Evolutionary conservation across 2,113 vertebrate genomes (phyloP), one percentile per base, ranked within the genome.

Genomic region (Elachura formosa): DNA sequence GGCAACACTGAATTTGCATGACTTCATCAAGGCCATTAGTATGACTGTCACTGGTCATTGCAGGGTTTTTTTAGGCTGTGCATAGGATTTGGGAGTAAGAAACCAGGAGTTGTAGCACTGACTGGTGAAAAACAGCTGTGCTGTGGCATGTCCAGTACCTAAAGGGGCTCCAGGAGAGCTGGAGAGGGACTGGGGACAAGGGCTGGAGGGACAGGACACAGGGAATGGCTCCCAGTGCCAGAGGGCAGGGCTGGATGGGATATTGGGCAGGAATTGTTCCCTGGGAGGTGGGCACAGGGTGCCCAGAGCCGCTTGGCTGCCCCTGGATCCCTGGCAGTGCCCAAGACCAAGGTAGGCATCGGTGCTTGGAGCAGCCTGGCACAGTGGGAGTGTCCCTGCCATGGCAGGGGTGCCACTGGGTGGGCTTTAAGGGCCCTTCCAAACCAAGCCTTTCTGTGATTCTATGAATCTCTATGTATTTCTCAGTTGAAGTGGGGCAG

Each of bases 341-440:
- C 33, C 77, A 5, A 52, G 77, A 38, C n/a, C 54, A 34, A n/a
- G 46, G 0, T 75, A 46, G 69, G 10, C 0, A 0, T n/a, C n/a
- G n/a, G 29, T n/a, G 29, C 17, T 75, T 1, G 77, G 69, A 67
- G n/a, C 62, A 40, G 0, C n/a, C 40, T 82, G 87, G 78, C 13
- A 1, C 0, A 13, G 62, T 5, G 54, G 11, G 0, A 83, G 21
- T 67, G 38, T 48, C n/a, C 54, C 24, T 46, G 78, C 21, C 13
- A 12, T 46, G 17, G 25, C 25, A 54, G 21, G 21, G 10, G 2
- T 23, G 25, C n/a, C 0, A 6, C 8, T 12, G 25, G 6, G 19
- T 40, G 46, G 1, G 1, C 25, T 68, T 55, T 41, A 48, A 76
- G 9, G 4, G 28, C 26, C 26, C 15, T 36, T 83, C 14, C 31